Evolutionary conservation across 2,797 vertebrate genomes (phyloP), one percentile per base, ranked within the genome.

Genomic region (Gymnopithys bicolor): DNA sequence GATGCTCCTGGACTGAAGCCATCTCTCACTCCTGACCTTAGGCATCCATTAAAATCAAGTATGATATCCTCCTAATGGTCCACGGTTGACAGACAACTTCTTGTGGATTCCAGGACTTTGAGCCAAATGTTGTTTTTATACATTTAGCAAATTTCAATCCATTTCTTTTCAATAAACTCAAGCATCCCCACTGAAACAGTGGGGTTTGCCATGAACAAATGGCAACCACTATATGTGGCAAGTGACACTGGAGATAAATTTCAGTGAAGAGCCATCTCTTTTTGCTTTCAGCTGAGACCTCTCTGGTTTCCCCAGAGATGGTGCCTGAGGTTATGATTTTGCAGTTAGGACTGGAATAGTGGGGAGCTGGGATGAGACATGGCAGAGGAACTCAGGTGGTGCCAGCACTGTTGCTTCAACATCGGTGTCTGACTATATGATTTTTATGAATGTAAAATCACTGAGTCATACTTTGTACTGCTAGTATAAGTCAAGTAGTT

Each of bases 381-480:
- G 1, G 60, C 45, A 32, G 58, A 67, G 32, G 30, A 90, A 49
- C 3, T 1, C 62, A 18, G 19, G 21, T 66, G 41, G 32, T 28
- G 8, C 5, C 32, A 24, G 25, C 12, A 15, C 41, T 70, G 39
- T 16, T 59, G 22, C 30, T 88, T 56, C 9, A 28, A 22, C 22
- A 18, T 49, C 24, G 53, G 10, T 1, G 2, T 46, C 27, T 25
- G 62, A 28, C 55, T 62, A 35, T 19, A 4, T 35, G 22, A 70
- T 70, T 94, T 83, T 56, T 67, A 27, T 32, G 59, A 66, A 45
- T 27, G 11, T 55, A 48, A 33, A 84, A 73, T 33, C 56, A 60
- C 19, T 12, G 21, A 71, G n/a, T 41, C 16, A 33, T 4, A 17
- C 10, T 4, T 58, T 0, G 0, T 30, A 16, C 43, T 79, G 27